These are phyloP conservation scores for Cydia strobilella DNA, from an alignment of 1,140 invertebrate species.

Conservation along the genomic window DNA sequence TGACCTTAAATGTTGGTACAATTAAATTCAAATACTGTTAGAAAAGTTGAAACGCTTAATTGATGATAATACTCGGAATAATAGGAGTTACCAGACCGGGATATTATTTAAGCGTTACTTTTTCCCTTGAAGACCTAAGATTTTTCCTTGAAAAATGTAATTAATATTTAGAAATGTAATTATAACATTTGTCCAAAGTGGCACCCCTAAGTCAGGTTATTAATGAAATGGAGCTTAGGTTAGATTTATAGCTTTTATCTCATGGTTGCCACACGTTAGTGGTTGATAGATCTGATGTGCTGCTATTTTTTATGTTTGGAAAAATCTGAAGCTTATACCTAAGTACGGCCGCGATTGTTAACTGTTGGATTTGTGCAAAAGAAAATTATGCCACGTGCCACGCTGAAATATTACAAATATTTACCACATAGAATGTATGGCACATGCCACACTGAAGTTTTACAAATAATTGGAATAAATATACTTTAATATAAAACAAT, in stretches of 20 bases:
- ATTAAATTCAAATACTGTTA: background rate
- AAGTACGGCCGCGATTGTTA: background rate
- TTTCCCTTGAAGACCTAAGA: background rate
- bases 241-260: constrained; percentile 9
- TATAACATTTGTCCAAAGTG: constrained; percentile 12
- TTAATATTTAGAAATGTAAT: background rate
- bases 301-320: background rate
- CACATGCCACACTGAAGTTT: too few relatives aligned
- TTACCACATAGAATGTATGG: too few relatives aligned
- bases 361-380: background rate
- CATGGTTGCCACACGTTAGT: background rate
- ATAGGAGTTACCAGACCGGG: background rate
- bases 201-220: constrained; percentile 12
- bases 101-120: background rate
- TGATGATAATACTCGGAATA: background rate
- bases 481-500: too few relatives aligned
- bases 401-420: too few relatives aligned
- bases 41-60: background rate
- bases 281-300: background rate
- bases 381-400: too few relatives aligned
- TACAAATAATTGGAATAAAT: too few relatives aligned
- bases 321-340: background rate
- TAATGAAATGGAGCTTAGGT: constrained; percentile 22
- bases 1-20: background rate
- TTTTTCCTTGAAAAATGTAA: background rate